These are phyloP conservation scores for Seira musarum DNA, from an alignment of 2,888 invertebrate genomes.

Conservation along the genomic window DNA sequence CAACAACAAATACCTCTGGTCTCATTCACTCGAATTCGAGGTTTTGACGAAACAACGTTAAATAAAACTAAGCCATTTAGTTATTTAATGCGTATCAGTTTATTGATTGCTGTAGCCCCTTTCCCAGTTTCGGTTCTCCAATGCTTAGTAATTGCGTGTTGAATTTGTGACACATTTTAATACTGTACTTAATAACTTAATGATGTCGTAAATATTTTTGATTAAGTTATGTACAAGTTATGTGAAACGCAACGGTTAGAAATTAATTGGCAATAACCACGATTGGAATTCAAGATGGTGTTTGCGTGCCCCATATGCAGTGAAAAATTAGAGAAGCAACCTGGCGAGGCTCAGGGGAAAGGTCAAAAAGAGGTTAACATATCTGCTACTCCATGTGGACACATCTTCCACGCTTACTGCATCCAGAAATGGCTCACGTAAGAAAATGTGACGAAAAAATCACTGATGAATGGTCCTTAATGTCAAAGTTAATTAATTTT, in stretches of 20 bases:
- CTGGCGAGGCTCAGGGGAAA: constrained; percentile 50
- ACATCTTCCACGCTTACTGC: constrained; percentile 63
- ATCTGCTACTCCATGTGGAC: constrained; percentile 62
- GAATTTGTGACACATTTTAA: too few relatives aligned
- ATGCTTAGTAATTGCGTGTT: too few relatives aligned
- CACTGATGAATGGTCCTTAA: not conserved
- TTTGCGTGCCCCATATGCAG: constrained; percentile 64
- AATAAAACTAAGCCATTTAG: too few relatives aligned
- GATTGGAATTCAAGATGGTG: constrained; percentile 33
- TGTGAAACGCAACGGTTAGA: too few relatives aligned
- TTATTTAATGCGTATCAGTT: too few relatives aligned
- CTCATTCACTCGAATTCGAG: too few relatives aligned
- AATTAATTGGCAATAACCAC: not conserved
- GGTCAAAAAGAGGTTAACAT: constrained; percentile 44
- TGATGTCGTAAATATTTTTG: too few relatives aligned
- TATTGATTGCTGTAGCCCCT: too few relatives aligned
- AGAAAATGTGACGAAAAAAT: constrained; percentile 2
- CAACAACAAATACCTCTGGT: too few relatives aligned
- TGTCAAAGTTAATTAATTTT: constrained; percentile 17
- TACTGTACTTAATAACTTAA: not conserved
- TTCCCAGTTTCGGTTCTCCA: too few relatives aligned
- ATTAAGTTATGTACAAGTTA: too few relatives aligned
- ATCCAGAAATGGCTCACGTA: constrained; percentile 65
- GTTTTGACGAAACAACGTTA: too few relatives aligned
- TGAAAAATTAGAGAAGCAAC: constrained; percentile 54